phyloP scores from a whole-genome alignment of 2,797 vertebrate species.

The Carapus acus region DNA sequence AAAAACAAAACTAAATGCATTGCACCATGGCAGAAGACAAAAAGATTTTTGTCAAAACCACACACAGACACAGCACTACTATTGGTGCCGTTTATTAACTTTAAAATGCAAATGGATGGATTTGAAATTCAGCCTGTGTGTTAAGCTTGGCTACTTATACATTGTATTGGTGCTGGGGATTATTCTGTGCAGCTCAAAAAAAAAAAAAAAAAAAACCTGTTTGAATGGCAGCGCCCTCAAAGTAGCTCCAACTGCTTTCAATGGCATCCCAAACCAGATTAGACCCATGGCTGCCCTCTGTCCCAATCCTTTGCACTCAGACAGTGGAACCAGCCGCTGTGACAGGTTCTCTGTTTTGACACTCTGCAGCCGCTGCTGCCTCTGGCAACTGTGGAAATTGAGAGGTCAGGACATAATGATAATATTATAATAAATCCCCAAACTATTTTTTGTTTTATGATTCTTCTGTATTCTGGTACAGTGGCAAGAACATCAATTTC shows the following conservation, averaged over 20 bases:
- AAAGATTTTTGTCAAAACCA: constrained; percentile 13
- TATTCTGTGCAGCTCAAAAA: constrained; percentile 69
- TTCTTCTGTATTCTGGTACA: too few relatives aligned
- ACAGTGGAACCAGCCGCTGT: constrained; percentile 68
- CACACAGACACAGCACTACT: constrained; percentile 50
- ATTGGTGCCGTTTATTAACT: constrained; percentile 69
- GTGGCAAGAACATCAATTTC: too few relatives aligned
- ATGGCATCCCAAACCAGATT: constrained; percentile 77
- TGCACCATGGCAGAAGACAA: constrained; percentile 30
- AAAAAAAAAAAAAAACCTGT: constrained; percentile 70
- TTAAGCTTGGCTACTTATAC: constrained; percentile 77
- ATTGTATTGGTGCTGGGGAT: constrained; percentile 76
- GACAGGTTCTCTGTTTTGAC: constrained; percentile 71
- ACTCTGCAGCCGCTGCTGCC: constrained; percentile 61
- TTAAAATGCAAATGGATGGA: constrained; percentile 72
- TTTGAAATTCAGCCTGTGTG: constrained; percentile 74
- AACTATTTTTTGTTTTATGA: too few relatives aligned
- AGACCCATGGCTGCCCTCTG: constrained; percentile 70
- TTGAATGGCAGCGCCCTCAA: constrained; percentile 74
- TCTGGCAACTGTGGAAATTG: constrained; percentile 59
- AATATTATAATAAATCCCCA: too few relatives aligned
- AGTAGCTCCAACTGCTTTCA: constrained; percentile 73
- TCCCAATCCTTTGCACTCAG: constrained; percentile 73
- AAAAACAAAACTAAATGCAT: constrained; percentile 1
- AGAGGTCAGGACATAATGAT: constrained; percentile 62